Conservation (phyloP, 1,140 invertebrate genomes). For the Lamellibrachia luymesi region DNA sequence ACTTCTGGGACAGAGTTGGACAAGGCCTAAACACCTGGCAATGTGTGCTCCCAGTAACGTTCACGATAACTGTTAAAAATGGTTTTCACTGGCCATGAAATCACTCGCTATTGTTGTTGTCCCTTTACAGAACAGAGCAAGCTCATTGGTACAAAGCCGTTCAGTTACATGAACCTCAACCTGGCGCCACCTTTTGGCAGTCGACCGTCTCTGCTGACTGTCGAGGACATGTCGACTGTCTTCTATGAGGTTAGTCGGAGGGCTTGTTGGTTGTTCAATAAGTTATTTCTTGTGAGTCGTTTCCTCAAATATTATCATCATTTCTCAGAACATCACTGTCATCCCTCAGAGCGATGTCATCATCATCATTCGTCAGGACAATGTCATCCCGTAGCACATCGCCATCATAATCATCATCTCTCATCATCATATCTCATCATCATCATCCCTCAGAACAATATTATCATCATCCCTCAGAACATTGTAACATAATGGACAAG, state of each 20-base stretch:
- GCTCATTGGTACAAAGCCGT: conserved; percentile 64
- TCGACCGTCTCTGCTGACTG: conserved; percentile 71
- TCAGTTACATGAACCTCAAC: conserved; percentile 80
- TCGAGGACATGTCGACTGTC: conserved; percentile 72
- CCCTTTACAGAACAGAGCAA: conserved; percentile 61
- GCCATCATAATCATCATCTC: no score
- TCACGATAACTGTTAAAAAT: no score
- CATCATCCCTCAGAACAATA: no score
- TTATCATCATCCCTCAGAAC: no score
- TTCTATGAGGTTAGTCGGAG: conserved; percentile 68
- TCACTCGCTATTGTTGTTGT: background rate
- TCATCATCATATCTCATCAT: no score
- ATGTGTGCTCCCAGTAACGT: no score
- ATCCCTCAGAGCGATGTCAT: no score
- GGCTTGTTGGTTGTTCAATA: background rate
- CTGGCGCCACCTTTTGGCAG: conserved; percentile 64
- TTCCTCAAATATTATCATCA: no score
- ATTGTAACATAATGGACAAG: no score
- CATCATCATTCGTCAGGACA: background rate
- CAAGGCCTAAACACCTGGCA: no score
- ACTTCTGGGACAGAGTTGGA: no score
- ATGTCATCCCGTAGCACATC: background rate
- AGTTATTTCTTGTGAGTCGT: background rate
- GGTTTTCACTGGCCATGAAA: background rate
- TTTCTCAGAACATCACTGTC: no score